phyloP scores from a whole-genome alignment of 2,797 vertebrate genomes.

The Bradypodion ventrale region DNA sequence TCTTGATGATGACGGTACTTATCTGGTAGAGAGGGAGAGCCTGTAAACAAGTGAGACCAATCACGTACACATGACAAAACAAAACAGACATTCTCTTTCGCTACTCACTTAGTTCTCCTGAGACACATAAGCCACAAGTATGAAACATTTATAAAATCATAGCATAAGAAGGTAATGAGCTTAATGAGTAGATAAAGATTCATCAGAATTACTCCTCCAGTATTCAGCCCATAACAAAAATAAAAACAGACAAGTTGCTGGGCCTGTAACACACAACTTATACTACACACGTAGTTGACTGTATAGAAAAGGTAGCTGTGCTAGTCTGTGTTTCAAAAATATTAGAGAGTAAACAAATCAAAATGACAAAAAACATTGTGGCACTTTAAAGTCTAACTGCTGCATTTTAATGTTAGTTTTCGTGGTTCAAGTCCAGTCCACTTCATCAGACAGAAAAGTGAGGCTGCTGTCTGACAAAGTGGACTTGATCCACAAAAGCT shows the following conservation, averaged over 20 bases:
- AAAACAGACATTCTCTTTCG: constrained; percentile 64
- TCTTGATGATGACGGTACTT: constrained; percentile 96
- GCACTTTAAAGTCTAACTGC: no score
- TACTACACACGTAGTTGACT: constrained; percentile 10
- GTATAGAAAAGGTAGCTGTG: background rate
- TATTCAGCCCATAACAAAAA: constrained; percentile 9
- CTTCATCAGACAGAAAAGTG: no score
- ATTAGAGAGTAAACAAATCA: no score
- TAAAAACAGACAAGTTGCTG: background rate
- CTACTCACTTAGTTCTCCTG: constrained; percentile 44
- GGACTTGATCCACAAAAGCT: no score
- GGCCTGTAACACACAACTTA: background rate
- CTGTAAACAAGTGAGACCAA: constrained; percentile 85
- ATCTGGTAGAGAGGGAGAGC: constrained; percentile 97
- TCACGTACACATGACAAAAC: constrained; percentile 79
- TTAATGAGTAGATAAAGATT: constrained; percentile 46
- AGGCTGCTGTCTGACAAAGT: no score
- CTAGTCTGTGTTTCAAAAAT: no score
- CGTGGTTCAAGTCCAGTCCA: no score
- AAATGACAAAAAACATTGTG: no score
- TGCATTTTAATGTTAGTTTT: no score
- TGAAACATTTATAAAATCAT: constrained; percentile 55
- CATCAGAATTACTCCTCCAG: constrained; percentile 29
- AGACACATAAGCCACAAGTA: constrained; percentile 32
- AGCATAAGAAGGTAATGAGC: constrained; percentile 46